These are phyloP conservation scores for Drosophila cracens DNA, from an alignment of 2,888 invertebrate genomes.

Conservation along the genomic window DNA sequence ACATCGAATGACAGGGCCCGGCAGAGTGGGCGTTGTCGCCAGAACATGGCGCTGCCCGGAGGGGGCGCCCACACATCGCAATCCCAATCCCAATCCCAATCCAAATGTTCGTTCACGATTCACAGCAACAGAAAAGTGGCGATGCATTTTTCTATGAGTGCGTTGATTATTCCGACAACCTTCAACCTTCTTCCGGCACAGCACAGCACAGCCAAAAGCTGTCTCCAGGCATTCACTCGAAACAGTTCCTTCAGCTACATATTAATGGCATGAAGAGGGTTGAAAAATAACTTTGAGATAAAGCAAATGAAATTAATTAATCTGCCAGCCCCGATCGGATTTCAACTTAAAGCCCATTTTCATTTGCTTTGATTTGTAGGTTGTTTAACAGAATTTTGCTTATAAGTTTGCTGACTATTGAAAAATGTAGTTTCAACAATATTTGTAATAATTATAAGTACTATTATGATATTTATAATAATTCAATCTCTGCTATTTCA, in stretches of 20 bases:
- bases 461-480: background rate
- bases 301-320: conserved; percentile 64
- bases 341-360: conserved; percentile 26
- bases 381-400: background rate
- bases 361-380: conserved; percentile 4
- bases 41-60: conserved; percentile 18
- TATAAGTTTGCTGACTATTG: background rate
- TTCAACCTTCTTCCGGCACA: conserved; percentile 10
- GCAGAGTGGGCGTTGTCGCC: conserved; percentile 36
- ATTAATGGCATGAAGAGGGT: conserved; percentile 13
- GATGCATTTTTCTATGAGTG: conserved; percentile 75
- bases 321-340: conserved; percentile 23
- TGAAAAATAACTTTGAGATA: conserved; percentile 25
- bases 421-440: background rate
- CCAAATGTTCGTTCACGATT: conserved; percentile 6
- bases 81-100: conserved; percentile 8
- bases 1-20: conserved; percentile 15
- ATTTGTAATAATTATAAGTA: background rate
- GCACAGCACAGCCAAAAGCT: background rate
- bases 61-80: conserved; percentile 39
- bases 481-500: background rate
- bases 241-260: conserved; percentile 2
- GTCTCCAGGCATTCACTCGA: background rate
- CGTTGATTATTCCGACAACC: conserved; percentile 65
- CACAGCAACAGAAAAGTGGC: conserved; percentile 64